phyloP scores from a whole-genome alignment of 2,888 invertebrate genomes.

The Laothoe populi region DNA sequence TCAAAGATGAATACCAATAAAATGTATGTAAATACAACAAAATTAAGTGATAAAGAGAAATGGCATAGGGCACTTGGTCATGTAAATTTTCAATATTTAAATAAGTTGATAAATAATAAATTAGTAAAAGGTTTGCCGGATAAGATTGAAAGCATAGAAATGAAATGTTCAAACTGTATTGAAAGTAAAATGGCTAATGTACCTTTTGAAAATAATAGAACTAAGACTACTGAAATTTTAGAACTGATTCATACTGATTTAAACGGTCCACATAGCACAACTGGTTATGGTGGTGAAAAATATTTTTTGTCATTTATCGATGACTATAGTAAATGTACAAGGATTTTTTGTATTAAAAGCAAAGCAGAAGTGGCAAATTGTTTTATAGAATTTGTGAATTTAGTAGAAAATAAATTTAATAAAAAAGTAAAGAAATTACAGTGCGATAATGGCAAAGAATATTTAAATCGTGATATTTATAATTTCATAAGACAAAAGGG shows the following conservation, averaged over 20 bases:
- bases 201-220: constrained; percentile 44
- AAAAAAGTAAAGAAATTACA: constrained; percentile 41
- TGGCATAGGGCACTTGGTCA: constrained; percentile 39
- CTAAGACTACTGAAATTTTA: constrained; percentile 35
- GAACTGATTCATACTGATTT: constrained; percentile 43
- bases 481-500: constrained; percentile 40
- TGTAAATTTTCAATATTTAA: constrained; percentile 41
- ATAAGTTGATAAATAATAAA: constrained; percentile 37
- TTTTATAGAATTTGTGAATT: constrained; percentile 40
- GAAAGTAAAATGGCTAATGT: constrained; percentile 41
- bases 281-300: constrained; percentile 42
- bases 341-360: constrained; percentile 39
- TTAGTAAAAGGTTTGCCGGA: constrained; percentile 41
- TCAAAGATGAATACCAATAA: constrained; percentile 34
- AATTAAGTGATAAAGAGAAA: constrained; percentile 37
- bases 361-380: constrained; percentile 37
- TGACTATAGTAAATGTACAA: constrained; percentile 41
- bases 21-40: constrained; percentile 31
- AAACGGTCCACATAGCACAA: constrained; percentile 42
- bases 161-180: constrained; percentile 44
- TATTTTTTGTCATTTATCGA: constrained; percentile 45
- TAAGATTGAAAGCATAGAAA: constrained; percentile 36
- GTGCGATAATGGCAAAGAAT: constrained; percentile 44
- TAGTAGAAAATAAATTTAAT: constrained; percentile 35
- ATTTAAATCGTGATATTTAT: constrained; percentile 40